phyloP scores from a whole-genome alignment of 2,888 invertebrate species.

The Augochlorella aurata region DNA sequence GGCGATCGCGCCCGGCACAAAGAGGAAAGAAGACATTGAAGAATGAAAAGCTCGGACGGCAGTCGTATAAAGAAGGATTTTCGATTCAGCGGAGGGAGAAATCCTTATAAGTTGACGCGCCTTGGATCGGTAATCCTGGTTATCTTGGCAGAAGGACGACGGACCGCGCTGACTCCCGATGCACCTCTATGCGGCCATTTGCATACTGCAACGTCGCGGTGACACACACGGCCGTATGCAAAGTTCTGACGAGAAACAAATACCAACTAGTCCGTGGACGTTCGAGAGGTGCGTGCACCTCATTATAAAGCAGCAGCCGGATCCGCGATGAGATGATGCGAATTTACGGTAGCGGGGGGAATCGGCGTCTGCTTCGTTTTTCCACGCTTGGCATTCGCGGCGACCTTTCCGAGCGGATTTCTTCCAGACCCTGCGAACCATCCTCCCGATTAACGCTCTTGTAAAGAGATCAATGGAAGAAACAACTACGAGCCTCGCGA shows the following conservation, averaged over 20 bases:
- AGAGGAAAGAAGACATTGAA: slow-evolving; percentile 48
- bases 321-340: slow-evolving; percentile 57
- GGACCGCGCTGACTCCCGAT: slow-evolving; percentile 46
- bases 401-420: slow-evolving; percentile 20
- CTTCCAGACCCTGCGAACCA: neutral
- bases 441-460: slow-evolving; percentile 34
- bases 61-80: slow-evolving; percentile 58
- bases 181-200: slow-evolving; percentile 51
- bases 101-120: slow-evolving; percentile 61
- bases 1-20: neutral
- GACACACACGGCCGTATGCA: slow-evolving; percentile 66
- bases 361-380: slow-evolving; percentile 15
- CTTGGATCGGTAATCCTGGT: slow-evolving; percentile 60
- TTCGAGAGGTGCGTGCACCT: slow-evolving; percentile 63
- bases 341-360: slow-evolving; percentile 60
- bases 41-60: slow-evolving; percentile 53
- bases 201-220: slow-evolving; percentile 61
- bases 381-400: slow-evolving; percentile 34
- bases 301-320: slow-evolving; percentile 67
- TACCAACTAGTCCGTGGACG: slow-evolving; percentile 65
- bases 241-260: slow-evolving; percentile 71
- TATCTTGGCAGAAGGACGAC: slow-evolving; percentile 61
- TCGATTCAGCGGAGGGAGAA: slow-evolving; percentile 55
- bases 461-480: neutral
- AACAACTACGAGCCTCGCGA: neutral